phyloP scores from a whole-genome alignment of 2,888 invertebrate genomes.

The Ptychoptera albimana region DNA sequence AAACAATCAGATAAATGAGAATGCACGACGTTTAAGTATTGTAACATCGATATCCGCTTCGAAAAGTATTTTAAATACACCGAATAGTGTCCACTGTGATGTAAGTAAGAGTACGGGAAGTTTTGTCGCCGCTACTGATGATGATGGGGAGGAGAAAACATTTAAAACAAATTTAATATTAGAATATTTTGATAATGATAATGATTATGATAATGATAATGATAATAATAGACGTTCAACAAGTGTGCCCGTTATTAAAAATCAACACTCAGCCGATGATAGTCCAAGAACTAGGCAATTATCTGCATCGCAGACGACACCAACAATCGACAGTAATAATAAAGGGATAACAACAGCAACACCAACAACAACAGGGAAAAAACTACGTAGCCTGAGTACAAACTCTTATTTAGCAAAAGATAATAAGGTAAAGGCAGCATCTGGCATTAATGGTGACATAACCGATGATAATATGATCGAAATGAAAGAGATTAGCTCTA shows the following conservation, averaged over 20 bases:
- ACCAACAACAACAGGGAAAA: constrained; percentile 1
- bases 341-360: background rate
- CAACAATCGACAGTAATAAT: background rate
- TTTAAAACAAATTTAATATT: background rate
- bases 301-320: background rate
- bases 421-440: background rate
- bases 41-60: background rate
- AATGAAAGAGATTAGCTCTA: background rate
- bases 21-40: constrained; percentile 1
- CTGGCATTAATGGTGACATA: no score
- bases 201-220: constrained; percentile 1
- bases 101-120: background rate
- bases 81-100: constrained; percentile 7
- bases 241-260: constrained; percentile 5
- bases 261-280: constrained; percentile 13
- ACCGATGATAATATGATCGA: background rate
- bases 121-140: background rate
- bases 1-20: background rate
- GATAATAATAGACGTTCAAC: constrained; percentile 2
- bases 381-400: constrained; percentile 11
- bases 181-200: constrained; percentile 1
- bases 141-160: background rate
- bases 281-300: constrained; percentile 5
- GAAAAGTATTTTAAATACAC: constrained; percentile 7
- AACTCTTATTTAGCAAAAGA: constrained; percentile 8